These are phyloP conservation scores for Aphodius granarius DNA, from an alignment of 2,888 invertebrate species.

Conservation along the genomic window DNA sequence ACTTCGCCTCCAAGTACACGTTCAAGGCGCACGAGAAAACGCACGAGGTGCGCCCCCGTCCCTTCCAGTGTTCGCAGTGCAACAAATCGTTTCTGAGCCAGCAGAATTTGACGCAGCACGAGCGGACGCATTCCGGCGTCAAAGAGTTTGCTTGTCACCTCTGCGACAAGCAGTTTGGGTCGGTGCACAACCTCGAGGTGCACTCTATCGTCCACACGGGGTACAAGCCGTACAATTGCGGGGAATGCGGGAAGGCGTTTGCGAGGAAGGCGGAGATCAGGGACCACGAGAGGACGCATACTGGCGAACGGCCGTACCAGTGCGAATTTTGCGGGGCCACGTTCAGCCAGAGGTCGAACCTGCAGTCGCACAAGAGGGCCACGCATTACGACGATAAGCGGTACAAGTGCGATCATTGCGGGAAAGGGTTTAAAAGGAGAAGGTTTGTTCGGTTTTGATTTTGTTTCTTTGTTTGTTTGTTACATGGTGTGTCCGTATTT, in stretches of 20 bases:
- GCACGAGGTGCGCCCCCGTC: conserved; percentile 68
- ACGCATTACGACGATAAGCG: conserved; percentile 78
- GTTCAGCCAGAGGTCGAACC: conserved; percentile 80
- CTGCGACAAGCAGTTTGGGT: conserved; percentile 76
- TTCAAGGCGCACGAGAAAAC: conserved; percentile 76
- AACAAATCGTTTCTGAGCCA: conserved; percentile 75
- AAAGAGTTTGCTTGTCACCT: conserved; percentile 70
- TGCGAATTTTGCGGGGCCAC: conserved; percentile 78
- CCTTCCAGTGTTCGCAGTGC: conserved; percentile 69
- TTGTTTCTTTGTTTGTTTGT: not conserved
- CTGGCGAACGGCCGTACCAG: conserved; percentile 77
- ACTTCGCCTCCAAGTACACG: conserved; percentile 79
- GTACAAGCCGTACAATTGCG: conserved; percentile 70
- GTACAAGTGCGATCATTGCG: conserved; percentile 71
- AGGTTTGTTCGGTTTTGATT: conserved; percentile 43
- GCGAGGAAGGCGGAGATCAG: conserved; percentile 75
- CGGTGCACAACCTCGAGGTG: conserved; percentile 74
- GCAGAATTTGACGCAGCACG: conserved; percentile 75
- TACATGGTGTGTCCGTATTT: too few species aligned
- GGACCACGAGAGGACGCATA: conserved; percentile 82
- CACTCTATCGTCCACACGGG: conserved; percentile 81
- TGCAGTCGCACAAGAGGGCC: conserved; percentile 77
- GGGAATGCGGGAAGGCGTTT: conserved; percentile 73
- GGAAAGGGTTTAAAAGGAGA: conserved; percentile 71
- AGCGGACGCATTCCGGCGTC: conserved; percentile 70